Percentiles rank a stretch among this genome's conserved stretches.
Evolutionary conservation across 2,888 invertebrate genomes (phyloP).

Genomic region (Taphrorychus bicolor): DNA sequence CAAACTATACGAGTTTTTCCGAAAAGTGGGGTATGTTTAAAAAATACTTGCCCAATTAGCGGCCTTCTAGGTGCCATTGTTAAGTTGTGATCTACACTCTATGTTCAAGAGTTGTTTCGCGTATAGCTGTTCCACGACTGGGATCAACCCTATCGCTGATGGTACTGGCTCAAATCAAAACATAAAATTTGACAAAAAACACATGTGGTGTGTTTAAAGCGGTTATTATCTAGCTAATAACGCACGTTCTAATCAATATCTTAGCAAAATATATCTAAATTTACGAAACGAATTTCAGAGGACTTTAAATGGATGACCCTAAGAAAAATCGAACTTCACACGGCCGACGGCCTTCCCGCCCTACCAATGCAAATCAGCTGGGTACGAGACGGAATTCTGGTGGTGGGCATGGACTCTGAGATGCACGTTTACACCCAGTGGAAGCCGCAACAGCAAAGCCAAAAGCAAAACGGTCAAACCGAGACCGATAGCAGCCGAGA

Average conservation of each 20-base stretch:
- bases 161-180: too few relatives aligned
- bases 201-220: not conserved
- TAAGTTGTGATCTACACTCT: too few relatives aligned
- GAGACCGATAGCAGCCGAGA: constrained; percentile 58
- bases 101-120: too few relatives aligned
- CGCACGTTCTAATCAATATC: not conserved
- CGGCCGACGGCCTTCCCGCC: constrained; percentile 95
- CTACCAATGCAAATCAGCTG: constrained; percentile 98
- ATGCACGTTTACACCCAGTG: constrained; percentile 99
- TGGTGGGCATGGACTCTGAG: constrained; percentile 99
- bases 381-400: constrained; percentile 95
- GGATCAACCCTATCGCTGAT: too few relatives aligned
- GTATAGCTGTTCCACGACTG: too few relatives aligned
- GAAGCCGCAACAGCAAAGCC: constrained; percentile 71
- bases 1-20: too few relatives aligned
- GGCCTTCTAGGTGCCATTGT: too few relatives aligned
- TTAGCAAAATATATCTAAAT: not conserved
- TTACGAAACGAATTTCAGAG: constrained; percentile 59
- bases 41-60: too few relatives aligned
- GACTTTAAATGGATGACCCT: constrained; percentile 97
- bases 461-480: constrained; percentile 23
- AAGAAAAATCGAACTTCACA: constrained; percentile 86
- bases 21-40: too few relatives aligned
- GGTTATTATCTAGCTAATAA: not conserved
- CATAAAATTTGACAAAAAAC: too few relatives aligned